Evolutionary conservation across 2,888 invertebrate genomes (phyloP).

Genomic region (Netelia fuscicornis): DNA sequence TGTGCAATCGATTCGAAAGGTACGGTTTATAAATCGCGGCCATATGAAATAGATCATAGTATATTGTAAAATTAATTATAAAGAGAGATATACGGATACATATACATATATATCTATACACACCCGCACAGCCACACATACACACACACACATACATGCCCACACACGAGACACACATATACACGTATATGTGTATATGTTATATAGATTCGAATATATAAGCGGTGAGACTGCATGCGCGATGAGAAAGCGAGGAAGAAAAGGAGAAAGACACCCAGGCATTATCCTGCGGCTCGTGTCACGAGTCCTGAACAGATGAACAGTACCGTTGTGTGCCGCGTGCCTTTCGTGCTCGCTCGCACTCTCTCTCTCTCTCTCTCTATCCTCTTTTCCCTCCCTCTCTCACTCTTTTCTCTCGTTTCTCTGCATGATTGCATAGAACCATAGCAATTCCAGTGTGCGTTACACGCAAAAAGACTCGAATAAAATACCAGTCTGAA

Average conservation of each 20-base stretch:
- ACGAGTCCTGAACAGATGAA: slow-evolving; percentile 59
- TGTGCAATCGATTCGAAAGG: slow-evolving; percentile 66
- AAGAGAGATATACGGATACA: slow-evolving; percentile 63
- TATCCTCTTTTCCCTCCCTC: no score
- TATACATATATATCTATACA: slow-evolving; percentile 44
- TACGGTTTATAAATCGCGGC: slow-evolving; percentile 64
- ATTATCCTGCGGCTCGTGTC: slow-evolving; percentile 63
- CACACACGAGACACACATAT: slow-evolving; percentile 14
- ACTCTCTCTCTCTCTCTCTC: background rate
- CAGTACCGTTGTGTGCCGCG: slow-evolving; percentile 68
- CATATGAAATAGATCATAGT: slow-evolving; percentile 60
- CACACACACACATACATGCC: slow-evolving; percentile 11
- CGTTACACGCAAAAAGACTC: slow-evolving; percentile 34
- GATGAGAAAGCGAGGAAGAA: slow-evolving; percentile 56
- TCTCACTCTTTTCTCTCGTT: background rate
- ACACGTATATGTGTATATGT: slow-evolving; percentile 31
- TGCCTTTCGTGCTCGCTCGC: slow-evolving; percentile 57
- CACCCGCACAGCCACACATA: slow-evolving; percentile 44
- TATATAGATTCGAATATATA: slow-evolving; percentile 57
- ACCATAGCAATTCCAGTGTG: background rate
- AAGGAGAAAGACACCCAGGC: slow-evolving; percentile 35
- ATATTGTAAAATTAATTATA: slow-evolving; percentile 68
- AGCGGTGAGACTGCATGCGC: slow-evolving; percentile 49
- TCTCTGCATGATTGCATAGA: background rate
- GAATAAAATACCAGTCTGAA: slow-evolving; percentile 53